Base-by-base conservation (phyloP, 2,797 vertebrate genomes). In the Micromesistius poutassou region DNA sequence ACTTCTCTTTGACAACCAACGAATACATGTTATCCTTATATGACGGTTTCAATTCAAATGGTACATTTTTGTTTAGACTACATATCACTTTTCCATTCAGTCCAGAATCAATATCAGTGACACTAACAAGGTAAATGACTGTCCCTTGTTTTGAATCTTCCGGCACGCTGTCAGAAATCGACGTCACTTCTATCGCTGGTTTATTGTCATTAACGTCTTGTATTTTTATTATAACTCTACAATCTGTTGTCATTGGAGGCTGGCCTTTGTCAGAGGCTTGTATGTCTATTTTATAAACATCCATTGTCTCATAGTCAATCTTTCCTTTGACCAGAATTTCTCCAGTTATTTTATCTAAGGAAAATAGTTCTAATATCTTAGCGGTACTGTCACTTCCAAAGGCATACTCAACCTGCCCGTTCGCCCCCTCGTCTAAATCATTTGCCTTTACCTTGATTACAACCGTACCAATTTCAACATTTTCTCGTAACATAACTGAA, bases 161-260 rank as follows among this genome's bases (percentile, higher is more conserved):
- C 1, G 78, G 81, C 4, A 90, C 76, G 50, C 33, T 74, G 0
- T 74, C 89, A 0, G 87, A 88, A 36, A 93, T 82, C 14, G 91
- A 92, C 9, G 90, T 92, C 12, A 94, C 81, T 0, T 91, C 91
- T 40, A 94, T 92, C 30, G 84, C 86, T 1, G 93, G 93, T 16
- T 79, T 70, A 76, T 94, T 94, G 68, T 94, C 93, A 33, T 93
- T 93, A 0, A 90, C n/a, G 9, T 94, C 93, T 42, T 90, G 28
- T 40, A 93, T 90, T 5, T 89, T 92, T 22, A 93, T 88, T 5
- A 89, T 82, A 0, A 94, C 87, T 74, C 90, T 88, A 22, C 91
- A 91, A 5, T 93, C 87, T 0, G 84, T 86, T 1, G 76, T 84
- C 74, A 91, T 82, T 0, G 92, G 93, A 0, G 90, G 89, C 0